Evolutionary conservation across 2,888 invertebrate species (phyloP).

Genomic region (Agrochola circellaris): DNA sequence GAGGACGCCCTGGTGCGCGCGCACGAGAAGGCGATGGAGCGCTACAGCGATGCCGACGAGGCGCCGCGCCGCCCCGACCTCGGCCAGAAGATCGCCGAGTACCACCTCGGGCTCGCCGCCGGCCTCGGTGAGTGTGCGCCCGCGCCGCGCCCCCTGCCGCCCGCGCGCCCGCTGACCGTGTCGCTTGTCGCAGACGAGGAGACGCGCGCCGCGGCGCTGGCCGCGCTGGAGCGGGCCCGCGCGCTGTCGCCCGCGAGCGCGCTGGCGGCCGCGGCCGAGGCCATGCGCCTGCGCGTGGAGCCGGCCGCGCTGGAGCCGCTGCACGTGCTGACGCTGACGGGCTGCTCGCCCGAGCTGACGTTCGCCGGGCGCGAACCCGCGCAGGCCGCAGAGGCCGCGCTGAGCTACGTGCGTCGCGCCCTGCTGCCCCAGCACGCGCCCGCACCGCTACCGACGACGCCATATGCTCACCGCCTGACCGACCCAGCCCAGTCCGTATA

Average conservation of each 20-base stretch:
- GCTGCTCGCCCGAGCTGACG: conserved; percentile 65
- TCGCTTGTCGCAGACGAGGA: conserved; percentile 58
- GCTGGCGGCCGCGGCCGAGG: conserved; percentile 64
- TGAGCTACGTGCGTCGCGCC: conserved; percentile 72
- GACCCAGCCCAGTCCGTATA: neutral
- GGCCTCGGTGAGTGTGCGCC: conserved; percentile 71
- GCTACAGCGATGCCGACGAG: conserved; percentile 72
- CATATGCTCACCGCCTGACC: neutral
- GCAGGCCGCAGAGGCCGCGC: conserved; percentile 70
- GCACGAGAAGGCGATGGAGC: conserved; percentile 80
- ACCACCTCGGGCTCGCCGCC: conserved; percentile 77
- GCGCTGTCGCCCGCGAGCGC: conserved; percentile 37
- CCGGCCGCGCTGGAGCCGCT: conserved; percentile 56
- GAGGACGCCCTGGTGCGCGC: conserved; percentile 82
- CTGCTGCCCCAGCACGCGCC: conserved; percentile 42
- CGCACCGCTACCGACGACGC: neutral
- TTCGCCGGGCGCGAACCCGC: conserved; percentile 58
- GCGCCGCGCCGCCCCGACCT: conserved; percentile 75
- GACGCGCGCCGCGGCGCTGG: conserved; percentile 54
- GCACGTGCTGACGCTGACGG: conserved; percentile 68
- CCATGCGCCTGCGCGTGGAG: conserved; percentile 67
- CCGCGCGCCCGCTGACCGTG: conserved; percentile 30
- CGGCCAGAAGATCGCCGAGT: conserved; percentile 78
- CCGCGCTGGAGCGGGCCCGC: conserved; percentile 35
- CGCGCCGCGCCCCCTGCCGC: conserved; percentile 18